phyloP scores from a whole-genome alignment of 2,797 vertebrate species.

The Periophthalmus magnuspinnatus region DNA sequence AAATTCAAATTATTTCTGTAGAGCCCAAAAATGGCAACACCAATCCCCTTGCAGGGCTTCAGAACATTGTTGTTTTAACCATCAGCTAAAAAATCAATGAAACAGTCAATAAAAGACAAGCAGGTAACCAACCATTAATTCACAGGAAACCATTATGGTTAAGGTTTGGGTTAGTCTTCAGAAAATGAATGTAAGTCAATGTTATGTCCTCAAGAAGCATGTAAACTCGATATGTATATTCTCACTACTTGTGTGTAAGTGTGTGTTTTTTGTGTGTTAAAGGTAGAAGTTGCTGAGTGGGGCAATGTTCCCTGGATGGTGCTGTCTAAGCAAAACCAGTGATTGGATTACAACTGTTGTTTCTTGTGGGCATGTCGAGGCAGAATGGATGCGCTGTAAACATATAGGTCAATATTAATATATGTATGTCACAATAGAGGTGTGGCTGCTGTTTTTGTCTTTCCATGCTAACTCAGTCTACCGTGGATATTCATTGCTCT shows the following conservation, averaged over 20 bases:
- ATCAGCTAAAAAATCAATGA: too few species aligned
- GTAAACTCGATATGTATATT: neutral
- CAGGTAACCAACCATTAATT: too few species aligned
- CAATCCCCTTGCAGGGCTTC: too few species aligned
- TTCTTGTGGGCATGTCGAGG: constrained; percentile 27
- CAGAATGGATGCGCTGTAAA: constrained; percentile 40
- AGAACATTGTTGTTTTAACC: too few species aligned
- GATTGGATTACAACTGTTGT: constrained; percentile 62
- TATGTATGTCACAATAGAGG: constrained; percentile 38
- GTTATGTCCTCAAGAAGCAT: neutral
- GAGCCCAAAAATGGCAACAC: too few species aligned
- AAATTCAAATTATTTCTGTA: too few species aligned
- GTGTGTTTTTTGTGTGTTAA: constrained; percentile 17
- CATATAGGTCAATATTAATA: constrained; percentile 52
- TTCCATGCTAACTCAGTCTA: constrained; percentile 2
- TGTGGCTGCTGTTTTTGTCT: constrained; percentile 20
- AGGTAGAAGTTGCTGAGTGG: constrained; percentile 63
- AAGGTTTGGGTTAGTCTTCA: too few species aligned
- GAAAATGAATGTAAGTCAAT: too few species aligned
- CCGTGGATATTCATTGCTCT: constrained; percentile 27
- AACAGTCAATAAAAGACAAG: too few species aligned
- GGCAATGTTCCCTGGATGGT: constrained; percentile 53
- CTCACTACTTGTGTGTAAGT: constrained; percentile 27
- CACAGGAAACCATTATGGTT: neutral
- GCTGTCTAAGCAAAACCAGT: constrained; percentile 64